phyloP scores from a whole-genome alignment of 1,140 invertebrate genomes.

The Polyergus mexicanus region DNA sequence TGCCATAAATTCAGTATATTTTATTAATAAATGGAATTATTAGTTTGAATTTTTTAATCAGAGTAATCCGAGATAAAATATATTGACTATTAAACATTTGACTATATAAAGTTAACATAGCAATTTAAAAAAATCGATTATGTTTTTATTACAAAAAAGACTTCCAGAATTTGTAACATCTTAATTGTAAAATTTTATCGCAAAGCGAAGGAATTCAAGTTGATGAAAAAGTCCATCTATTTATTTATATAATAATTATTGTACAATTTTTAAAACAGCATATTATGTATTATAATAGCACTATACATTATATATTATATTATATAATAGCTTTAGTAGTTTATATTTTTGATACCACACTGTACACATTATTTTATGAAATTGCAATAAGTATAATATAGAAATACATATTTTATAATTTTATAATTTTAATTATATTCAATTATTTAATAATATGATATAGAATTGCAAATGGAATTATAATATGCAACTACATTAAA shows the following conservation, averaged over 20 bases:
- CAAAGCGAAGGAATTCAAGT: too few species aligned
- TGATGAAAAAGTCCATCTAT: too few species aligned
- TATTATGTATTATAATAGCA: too few species aligned
- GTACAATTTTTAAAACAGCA: too few species aligned
- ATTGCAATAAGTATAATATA: not conserved
- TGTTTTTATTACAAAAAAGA: not conserved
- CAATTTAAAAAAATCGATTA: not conserved
- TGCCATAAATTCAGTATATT: conserved; percentile 67
- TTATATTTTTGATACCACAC: too few species aligned
- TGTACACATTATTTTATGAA: not conserved
- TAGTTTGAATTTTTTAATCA: not conserved
- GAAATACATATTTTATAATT: not conserved
- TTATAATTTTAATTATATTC: not conserved
- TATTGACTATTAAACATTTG: conserved; percentile 5
- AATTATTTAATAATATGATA: not conserved
- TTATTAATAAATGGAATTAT: not conserved
- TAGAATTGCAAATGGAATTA: not conserved
- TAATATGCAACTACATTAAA: conserved; percentile 24
- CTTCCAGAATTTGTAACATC: too few species aligned
- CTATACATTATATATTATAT: too few species aligned
- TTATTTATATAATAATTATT: too few species aligned
- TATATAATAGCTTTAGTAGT: too few species aligned
- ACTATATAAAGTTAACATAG: not conserved
- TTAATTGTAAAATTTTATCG: too few species aligned
- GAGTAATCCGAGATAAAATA: too few species aligned